Evolutionary conservation across 2,113 vertebrate genomes (phyloP), one percentile per base, ranked within the genome.

Genomic region (Syrmaticus mikado): DNA sequence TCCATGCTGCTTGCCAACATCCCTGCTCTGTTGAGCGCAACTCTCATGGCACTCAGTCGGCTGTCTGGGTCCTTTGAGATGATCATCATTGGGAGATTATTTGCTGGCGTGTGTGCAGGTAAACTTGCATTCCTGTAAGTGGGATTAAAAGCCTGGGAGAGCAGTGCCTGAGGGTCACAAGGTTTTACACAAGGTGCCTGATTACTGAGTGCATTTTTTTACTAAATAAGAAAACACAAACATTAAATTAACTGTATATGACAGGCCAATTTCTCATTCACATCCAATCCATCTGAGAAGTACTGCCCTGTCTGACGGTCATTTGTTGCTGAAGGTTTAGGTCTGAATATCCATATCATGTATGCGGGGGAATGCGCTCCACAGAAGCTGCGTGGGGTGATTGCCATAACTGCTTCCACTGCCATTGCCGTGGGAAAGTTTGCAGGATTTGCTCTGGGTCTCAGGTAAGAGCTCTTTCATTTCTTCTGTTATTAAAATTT

Each of bases 351-450:
- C 92, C 97, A 99, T 8, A 13, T 97, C 27, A 87, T 98, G 92
- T 98, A 98, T 45, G 62, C 98, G 7, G 86, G 97, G 38, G 98
- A 99, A 86, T 98, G 98, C 34, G 87, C 98, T 50, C 98, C 98
- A 2, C 96, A 90, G 91, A 96, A 72, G 36, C 93, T 98, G 88
- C 96, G 97, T 0, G 98, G 96, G 55, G 94, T 97, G 85, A 94
- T 98, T 50, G 97, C 98, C 4, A 94, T 98, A 13, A 97, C 97
- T 18, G 50, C 97, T 16, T 93, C 96, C 13, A 97, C 97, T 66
- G 97, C 97, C n/a, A 45, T 96, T 14, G 97, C 98, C 4, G 1
- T 88, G 0, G 98, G 98, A 22, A 99, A 98, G 94, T 98, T 98
- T 34, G 64, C 25, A 40, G 98, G 98, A 76, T 96, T 99, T 95